Percentiles rank a stretch among this genome's conserved stretches.
Evolutionary conservation across 2,113 vertebrate species (phyloP).

Genomic region (Caranx melampygus): DNA sequence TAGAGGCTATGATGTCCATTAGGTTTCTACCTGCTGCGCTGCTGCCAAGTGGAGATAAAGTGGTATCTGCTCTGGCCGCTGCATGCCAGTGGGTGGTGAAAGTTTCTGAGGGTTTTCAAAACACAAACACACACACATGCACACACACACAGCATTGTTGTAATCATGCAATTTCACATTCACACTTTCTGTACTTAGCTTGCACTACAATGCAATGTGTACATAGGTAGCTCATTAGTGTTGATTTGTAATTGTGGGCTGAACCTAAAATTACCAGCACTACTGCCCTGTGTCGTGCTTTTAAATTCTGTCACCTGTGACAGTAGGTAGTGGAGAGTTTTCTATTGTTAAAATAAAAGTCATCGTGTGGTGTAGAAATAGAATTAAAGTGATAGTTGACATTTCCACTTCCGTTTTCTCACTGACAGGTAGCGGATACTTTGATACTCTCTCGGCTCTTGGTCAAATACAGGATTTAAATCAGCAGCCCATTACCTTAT

Average conservation of each 20-base stretch:
- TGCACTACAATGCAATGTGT: not conserved
- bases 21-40: conserved; percentile 72
- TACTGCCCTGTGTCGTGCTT: not conserved
- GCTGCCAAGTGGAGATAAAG: conserved; percentile 80
- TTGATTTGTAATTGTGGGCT: not conserved
- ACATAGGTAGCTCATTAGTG: not conserved
- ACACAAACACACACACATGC: conserved; percentile 7
- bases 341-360: not conserved
- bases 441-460: not conserved
- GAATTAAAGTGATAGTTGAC: not conserved
- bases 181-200: conserved; percentile 13
- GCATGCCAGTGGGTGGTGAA: conserved; percentile 64
- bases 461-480: not conserved
- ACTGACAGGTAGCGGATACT: too few relatives aligned
- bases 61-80: conserved; percentile 66
- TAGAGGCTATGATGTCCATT: conserved; percentile 79
- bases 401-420: not conserved
- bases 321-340: not conserved
- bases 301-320: not conserved
- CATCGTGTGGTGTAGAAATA: not conserved
- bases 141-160: not conserved
- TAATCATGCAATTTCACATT: conserved; percentile 31
- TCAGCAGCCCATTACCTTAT: not conserved
- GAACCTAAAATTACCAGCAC: not conserved
- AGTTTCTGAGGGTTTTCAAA: conserved; percentile 57